Evolutionary conservation across 2,888 invertebrate genomes (phyloP), one percentile per base, ranked within the genome.

Genomic region (Aleiodes testaceus): DNA sequence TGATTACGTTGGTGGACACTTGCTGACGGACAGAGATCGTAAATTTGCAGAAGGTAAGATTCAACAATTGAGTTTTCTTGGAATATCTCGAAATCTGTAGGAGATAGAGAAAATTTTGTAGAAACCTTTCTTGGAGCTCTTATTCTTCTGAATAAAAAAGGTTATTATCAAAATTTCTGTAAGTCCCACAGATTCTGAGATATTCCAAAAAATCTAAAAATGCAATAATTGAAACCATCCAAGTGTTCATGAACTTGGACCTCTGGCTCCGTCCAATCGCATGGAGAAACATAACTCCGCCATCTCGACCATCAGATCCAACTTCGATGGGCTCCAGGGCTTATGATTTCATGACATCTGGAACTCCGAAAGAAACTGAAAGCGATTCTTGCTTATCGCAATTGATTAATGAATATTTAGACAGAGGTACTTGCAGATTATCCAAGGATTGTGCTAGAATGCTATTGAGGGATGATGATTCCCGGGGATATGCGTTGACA

Each of bases 401-500:
- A 66, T 77, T 83, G 16, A 73, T 74, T 4, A 45, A 36, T 22
- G 64, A 69, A 42, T 53, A 75, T n/a, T 47, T 68, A 2, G 4
- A 53, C 6, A 9, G 64, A 1, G 45, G 42, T 14, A 16, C 26
- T 30, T 80, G 82, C 47, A 26, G 55, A 30, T 69, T 85, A 66
- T 72, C 82, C 9, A 67, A 77, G 22, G 44, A 70, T 14, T 83
- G 84, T 63, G 30, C 71, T 26, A 49, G 79, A 64, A 77, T 85
- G 78, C 64, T 81, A 26, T 16, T 81, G 65, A 78, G 75, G 12
- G 68, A 79, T 5, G 81, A 85, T 67, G 50, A 71, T 2, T 55
- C 83, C 14, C 79, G 82, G 26, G 87, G 86, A 44, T 88, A 88
- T 75, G 84, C 87, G 16, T 77, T 87, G 4, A 86, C 87, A 2